Percentiles rank a stretch among this genome's conserved stretches.
Evolutionary conservation across 2,113 vertebrate genomes (phyloP).

Genomic region (Protomyctophum bolini): DNA sequence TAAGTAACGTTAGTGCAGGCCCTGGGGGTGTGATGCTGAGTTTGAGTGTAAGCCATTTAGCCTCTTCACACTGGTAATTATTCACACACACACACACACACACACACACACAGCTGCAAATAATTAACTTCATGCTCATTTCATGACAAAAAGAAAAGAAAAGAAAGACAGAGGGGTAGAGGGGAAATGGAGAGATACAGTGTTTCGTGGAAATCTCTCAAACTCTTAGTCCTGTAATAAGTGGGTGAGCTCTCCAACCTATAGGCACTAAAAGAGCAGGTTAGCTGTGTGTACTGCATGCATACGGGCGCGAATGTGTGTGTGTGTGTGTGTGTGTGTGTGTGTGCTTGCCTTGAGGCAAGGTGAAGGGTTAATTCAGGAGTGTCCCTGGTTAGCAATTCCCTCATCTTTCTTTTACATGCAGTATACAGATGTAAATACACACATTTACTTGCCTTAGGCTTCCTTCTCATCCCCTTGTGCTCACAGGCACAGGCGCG

Average conservation of each 20-base stretch:
- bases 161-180: not conserved
- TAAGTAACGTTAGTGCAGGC: conserved; percentile 14
- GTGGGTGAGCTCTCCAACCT: conserved; percentile 44
- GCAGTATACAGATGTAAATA: conserved; percentile 6
- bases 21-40: conserved; percentile 41
- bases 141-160: not conserved
- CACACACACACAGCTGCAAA: too few relatives aligned
- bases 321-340: not conserved
- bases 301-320: conserved; percentile 7
- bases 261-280: conserved; percentile 16
- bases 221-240: conserved; percentile 22
- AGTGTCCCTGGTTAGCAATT: conserved; percentile 16
- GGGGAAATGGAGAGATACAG: conserved; percentile 33
- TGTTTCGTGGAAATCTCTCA: conserved; percentile 26
- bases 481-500: not conserved
- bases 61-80: conserved; percentile 62
- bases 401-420: conserved; percentile 4
- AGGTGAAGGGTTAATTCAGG: conserved; percentile 61
- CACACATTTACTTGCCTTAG: conserved; percentile 13
- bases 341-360: conserved; percentile 23
- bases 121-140: too few relatives aligned
- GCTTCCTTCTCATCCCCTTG: conserved; percentile 17
- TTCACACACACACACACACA: conserved; percentile 12
- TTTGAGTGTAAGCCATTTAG: conserved; percentile 62
- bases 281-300: not conserved